These are phyloP conservation scores for Cephus spinipes DNA, from an alignment of 2,888 invertebrate genomes.

Conservation along the genomic window DNA sequence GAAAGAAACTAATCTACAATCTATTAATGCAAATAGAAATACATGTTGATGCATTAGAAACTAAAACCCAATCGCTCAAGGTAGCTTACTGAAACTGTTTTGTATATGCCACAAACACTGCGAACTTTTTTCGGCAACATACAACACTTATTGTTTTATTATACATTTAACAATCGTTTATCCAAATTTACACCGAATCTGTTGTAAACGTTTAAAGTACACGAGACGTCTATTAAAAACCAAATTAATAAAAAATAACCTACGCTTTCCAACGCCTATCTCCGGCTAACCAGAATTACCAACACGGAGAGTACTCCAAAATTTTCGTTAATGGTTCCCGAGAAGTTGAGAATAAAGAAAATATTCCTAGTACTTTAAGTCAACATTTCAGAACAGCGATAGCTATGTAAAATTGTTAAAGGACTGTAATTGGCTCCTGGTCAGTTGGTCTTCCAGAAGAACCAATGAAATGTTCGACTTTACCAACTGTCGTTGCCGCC, in stretches of 20 bases:
- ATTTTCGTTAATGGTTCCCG: neutral
- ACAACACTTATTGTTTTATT: neutral
- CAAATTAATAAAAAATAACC: constrained; percentile 1
- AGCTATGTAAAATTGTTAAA: neutral
- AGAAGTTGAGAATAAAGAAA: neutral
- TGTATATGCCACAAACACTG: neutral
- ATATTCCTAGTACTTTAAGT: neutral
- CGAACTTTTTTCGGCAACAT: neutral
- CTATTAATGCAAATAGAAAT: neutral
- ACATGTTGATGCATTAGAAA: neutral
- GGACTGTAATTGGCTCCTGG: neutral
- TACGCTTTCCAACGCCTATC: constrained; percentile 4
- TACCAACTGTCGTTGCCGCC: neutral
- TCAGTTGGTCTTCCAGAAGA: neutral
- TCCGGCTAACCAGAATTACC: neutral
- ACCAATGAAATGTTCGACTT: neutral
- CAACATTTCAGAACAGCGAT: neutral
- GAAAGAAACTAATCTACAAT: neutral
- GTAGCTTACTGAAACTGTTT: neutral
- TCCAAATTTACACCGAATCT: neutral
- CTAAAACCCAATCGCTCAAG: neutral
- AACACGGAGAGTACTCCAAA: neutral
- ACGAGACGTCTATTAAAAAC: neutral
- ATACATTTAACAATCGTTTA: neutral
- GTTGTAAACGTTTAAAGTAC: neutral